These are phyloP conservation scores for Urocyon cinereoargenteus DNA, from an alignment of 2,797 vertebrate species.

Conservation along the genomic window DNA sequence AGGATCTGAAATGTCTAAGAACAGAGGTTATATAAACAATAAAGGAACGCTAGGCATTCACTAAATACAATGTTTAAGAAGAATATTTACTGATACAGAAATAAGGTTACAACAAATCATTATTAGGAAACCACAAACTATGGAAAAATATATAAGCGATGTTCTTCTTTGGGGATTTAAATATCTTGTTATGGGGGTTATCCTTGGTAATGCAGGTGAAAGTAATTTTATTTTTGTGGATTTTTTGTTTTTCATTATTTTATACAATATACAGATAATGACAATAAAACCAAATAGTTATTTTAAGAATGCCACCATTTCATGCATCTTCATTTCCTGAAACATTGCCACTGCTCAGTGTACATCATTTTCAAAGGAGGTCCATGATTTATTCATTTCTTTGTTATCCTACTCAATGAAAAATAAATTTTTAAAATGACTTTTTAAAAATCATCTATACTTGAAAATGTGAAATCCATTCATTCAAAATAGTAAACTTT, in stretches of 20 bases:
- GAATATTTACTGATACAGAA: not conserved
- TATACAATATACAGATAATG: not conserved
- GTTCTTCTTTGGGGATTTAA: not conserved
- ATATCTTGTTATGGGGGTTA: not conserved
- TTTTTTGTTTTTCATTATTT: conserved; percentile 37
- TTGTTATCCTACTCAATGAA: conserved; percentile 22
- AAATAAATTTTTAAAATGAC: conserved; percentile 14
- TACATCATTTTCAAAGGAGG: conserved; percentile 17
- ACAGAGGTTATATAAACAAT: not conserved
- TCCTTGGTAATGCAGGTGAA: not conserved
- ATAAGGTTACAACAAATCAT: not conserved
- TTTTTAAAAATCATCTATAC: not conserved
- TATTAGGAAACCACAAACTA: not conserved
- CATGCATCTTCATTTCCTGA: not conserved
- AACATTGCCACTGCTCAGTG: not conserved
- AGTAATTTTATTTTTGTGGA: not conserved
- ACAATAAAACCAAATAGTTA: conserved; percentile 24
- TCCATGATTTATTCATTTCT: not conserved
- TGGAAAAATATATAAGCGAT: not conserved
- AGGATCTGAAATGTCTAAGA: not conserved
- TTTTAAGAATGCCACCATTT: not conserved
- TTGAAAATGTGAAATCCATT: not conserved
- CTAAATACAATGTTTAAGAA: not conserved
- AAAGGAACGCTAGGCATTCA: not conserved
- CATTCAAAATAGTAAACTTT: not conserved